phyloP scores from a whole-genome alignment of 2,113 vertebrate species.

The Oceanites oceanicus region DNA sequence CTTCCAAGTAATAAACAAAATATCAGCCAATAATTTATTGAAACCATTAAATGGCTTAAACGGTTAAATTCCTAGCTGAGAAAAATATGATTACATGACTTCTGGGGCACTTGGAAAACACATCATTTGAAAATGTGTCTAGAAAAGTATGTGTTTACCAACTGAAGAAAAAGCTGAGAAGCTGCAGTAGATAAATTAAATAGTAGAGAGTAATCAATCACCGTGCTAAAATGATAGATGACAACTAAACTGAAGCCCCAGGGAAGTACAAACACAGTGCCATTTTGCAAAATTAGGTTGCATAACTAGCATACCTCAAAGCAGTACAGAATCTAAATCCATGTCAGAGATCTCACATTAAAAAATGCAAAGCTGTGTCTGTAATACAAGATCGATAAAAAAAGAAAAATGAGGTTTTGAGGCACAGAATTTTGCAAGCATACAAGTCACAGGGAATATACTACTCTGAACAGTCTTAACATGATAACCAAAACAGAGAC shows the following conservation, averaged over 20 bases:
- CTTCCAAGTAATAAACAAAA: neutral
- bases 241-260: constrained; percentile 43
- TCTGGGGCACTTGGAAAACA: neutral
- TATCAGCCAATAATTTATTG: neutral
- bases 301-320: constrained; percentile 46
- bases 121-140: neutral
- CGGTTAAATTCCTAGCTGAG: neutral
- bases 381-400: neutral
- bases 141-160: constrained; percentile 26
- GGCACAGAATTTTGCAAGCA: neutral
- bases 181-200: constrained; percentile 44
- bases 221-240: constrained; percentile 38
- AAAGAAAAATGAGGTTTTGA: neutral
- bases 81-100: constrained; percentile 8
- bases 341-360: neutral
- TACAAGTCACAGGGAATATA: neutral
- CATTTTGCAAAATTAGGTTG: constrained; percentile 48
- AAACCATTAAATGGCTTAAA: neutral
- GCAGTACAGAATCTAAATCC: constrained; percentile 9
- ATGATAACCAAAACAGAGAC: neutral
- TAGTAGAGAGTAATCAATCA: constrained; percentile 49
- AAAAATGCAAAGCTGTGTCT: constrained; percentile 26
- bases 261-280: constrained; percentile 22
- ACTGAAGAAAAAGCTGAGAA: constrained; percentile 21
- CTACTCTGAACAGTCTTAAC: neutral